Base-by-base conservation (phyloP, 2,797 vertebrate genomes). In the Cottoperca gobio region DNA sequence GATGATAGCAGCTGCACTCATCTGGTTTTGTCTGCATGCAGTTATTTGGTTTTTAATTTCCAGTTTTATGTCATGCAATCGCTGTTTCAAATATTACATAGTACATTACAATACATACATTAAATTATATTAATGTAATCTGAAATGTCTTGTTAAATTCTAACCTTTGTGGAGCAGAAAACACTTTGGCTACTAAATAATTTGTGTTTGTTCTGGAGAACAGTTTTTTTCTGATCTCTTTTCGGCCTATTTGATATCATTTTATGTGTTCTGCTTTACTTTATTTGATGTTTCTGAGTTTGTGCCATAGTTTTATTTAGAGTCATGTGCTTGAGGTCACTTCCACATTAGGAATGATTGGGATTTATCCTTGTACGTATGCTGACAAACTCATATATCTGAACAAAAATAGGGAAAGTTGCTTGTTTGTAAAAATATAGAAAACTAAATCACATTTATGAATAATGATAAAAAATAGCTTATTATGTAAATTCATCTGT, bases 1-100 rank as follows among this genome's bases (percentile, higher is more conserved):
- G 39, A 60, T 53, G 46, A 64, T 64, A 31, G 64, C 77, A 76
- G 52, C 76, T 59, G 63, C 54, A 43, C 35, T 72, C 53, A 57
- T 81, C 60, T 54, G 53, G 7, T 69, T 42, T 45, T 59, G 3
- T 24, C 31, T 60, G 59, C 52, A 54, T 37, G 48, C 42, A 49
- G 31, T 64, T 23, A 63, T 35, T 50, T 0, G 1, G 7, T 42
- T 69, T 61, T 26, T n/a, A 16, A 60, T 66, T 78, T 53, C 4
- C 58, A 17, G 13, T 68, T 68, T 55, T 0, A 28, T 39, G n/a
- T 70, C 7, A 50, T 65, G 40, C 17, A 50, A 3, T 28, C 46
- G 31, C 33, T 62, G 23, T 79, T 70, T 35, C 2, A 65, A 7
- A 52, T 28, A n/a, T n/a, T n/a, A n/a, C n/a, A n/a, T n/a, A n/a